phyloP scores from a whole-genome alignment of 2,113 vertebrate species.

The Physeter macrocephalus region DNA sequence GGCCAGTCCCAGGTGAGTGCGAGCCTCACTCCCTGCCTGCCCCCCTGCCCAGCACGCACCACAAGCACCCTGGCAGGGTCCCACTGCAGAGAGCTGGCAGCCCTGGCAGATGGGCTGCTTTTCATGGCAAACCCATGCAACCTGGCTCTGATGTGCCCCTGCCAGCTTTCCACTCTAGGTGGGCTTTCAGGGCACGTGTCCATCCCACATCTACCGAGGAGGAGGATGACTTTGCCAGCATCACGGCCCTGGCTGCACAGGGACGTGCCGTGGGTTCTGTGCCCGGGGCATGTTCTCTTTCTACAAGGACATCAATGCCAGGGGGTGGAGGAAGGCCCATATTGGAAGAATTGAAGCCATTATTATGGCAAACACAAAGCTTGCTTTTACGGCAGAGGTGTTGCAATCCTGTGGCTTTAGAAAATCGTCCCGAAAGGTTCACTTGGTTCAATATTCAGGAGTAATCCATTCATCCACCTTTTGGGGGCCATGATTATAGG shows the following conservation, averaged over 20 bases:
- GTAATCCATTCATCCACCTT: not conserved
- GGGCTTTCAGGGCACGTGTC: not conserved
- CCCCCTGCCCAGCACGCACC: too few relatives aligned
- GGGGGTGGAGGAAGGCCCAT: not conserved
- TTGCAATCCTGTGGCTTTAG: not conserved
- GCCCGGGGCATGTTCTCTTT: not conserved
- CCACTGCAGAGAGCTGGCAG: not conserved
- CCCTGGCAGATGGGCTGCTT: fast-evolving
- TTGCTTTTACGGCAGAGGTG: not conserved
- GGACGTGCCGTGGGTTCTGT: not conserved
- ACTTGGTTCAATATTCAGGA: not conserved
- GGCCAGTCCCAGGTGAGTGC: constrained; percentile 90
- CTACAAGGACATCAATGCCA: not conserved
- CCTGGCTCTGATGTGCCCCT: not conserved
- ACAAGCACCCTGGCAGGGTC: fast-evolving
- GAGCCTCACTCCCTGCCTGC: too few relatives aligned
- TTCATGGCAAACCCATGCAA: not conserved
- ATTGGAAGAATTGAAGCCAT: not conserved
- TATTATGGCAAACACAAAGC: not conserved
- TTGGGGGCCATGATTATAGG: not conserved
- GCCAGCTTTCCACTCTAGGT: too few relatives aligned
- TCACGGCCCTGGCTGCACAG: fast-evolving
- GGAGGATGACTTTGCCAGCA: too few relatives aligned
- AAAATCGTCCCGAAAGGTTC: not conserved
- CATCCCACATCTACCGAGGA: too few relatives aligned